A percentile compares a stretch with the other conserved stretches of the same genome.
Evolutionary conservation across 92 coral and sea anemone species (phyloP).

Genomic region (Epizoanthus ramosus): DNA sequence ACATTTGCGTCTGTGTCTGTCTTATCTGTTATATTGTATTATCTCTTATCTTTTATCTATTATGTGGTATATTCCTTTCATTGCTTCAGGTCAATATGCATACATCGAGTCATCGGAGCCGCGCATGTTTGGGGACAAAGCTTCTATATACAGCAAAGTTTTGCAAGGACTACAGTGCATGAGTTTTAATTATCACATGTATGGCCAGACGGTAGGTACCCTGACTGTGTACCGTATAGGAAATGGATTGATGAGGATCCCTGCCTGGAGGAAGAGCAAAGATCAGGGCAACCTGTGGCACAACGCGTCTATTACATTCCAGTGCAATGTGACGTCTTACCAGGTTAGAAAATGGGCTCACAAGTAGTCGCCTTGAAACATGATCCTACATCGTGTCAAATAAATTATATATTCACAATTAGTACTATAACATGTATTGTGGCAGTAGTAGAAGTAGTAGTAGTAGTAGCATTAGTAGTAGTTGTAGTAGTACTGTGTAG

Average conservation of each 20-base stretch:
- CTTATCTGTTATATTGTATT: no score
- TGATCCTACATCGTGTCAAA: no score
- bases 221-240: constrained; percentile 78
- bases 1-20: background rate
- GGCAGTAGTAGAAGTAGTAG: no score
- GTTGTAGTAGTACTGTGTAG: no score
- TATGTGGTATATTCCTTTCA: background rate
- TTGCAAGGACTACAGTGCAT: constrained; percentile 83
- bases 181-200: constrained; percentile 88
- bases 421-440: no score
- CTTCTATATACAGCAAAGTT: constrained; percentile 78
- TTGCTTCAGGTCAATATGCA: constrained; percentile 70
- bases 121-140: constrained; percentile 70
- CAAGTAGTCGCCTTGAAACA: no score
- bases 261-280: constrained; percentile 77
- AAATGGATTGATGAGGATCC: constrained; percentile 68
- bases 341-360: constrained; percentile 45
- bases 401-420: no score
- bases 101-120: constrained; percentile 96
- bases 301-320: constrained; percentile 72
- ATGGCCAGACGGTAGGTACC: constrained; percentile 78
- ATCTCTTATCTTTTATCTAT: background rate
- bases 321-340: constrained; percentile 65
- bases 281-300: constrained; percentile 87
- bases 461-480: no score